phyloP scores from a whole-genome alignment of 1,140 invertebrate genomes.

The Octopus bimaculoides region DNA sequence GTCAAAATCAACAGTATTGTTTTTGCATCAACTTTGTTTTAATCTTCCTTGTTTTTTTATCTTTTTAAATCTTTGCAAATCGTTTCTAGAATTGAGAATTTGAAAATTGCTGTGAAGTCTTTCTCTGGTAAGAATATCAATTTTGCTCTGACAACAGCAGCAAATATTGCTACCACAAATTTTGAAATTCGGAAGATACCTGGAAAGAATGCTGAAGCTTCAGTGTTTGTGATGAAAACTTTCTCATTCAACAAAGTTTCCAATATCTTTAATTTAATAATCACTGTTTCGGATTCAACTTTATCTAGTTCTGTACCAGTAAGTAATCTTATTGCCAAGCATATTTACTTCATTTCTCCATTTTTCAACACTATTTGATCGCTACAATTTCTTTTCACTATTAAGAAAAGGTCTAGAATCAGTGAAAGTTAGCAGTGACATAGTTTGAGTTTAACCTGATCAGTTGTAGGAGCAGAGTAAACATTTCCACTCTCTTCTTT shows the following conservation, averaged over 20 bases:
- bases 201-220: background rate
- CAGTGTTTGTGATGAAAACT: background rate
- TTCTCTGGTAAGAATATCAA: background rate
- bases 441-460: too few relatives aligned
- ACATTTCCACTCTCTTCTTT: too few relatives aligned
- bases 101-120: slow-evolving; percentile 6
- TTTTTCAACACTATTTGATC: too few relatives aligned
- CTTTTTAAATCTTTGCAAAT: background rate
- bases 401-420: too few relatives aligned
- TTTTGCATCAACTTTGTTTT: too few relatives aligned
- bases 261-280: background rate
- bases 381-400: too few relatives aligned
- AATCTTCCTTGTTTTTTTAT: background rate
- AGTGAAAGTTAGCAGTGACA: too few relatives aligned
- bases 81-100: background rate
- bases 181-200: background rate
- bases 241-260: background rate
- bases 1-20: too few relatives aligned
- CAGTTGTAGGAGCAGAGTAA: too few relatives aligned
- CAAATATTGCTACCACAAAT: background rate
- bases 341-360: too few relatives aligned
- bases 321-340: background rate
- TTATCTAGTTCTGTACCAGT: background rate
- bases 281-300: background rate
- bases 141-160: background rate